Base-by-base conservation (phyloP, 2,888 invertebrate genomes). In the Ditula angustiorana region DNA sequence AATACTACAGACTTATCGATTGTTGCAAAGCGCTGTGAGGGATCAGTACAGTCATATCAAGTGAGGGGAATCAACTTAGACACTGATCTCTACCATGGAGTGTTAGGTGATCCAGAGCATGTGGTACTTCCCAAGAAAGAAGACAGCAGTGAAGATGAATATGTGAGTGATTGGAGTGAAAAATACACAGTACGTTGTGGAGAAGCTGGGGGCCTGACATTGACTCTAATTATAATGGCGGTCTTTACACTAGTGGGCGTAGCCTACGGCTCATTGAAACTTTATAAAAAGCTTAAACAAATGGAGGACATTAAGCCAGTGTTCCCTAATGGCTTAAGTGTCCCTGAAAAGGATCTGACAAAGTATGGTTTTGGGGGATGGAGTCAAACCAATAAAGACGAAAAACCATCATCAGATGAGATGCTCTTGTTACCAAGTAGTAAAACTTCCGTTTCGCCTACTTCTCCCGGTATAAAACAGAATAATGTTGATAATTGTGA, bases 281-380 rank as follows among this genome's bases (percentile, higher is more conserved):
- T 94, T 24, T 95, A 95, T 85, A 87, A 91, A 63, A 94, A 93
- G 67, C 94, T 94, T 74, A 93, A 93, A 75, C 93, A 92, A 72
- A 96, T 96, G 95, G 93, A 94, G 75, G 94, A 95, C 72, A 95
- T 96, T 23, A 94, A 95, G 76, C 94, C 95, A 11, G 95, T 95
- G 72, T 82, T 96, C 67, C 96, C 96, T 21, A 94, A 94, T 52
- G 96, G 96, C 2, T 82, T 96, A 64, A 94, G 85, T 58, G 82
- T 89, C 66, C 88, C 88, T 28, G 88, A 91, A 71, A 92, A 93
- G 72, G 93, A 92, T 69, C 80, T 83, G 67, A 80, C 85, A 2
- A 93, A 93, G 72, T 90, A 87, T 70, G 77, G 87, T 16, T 90
- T 86, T 72, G 84, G 84, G 52, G 85, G 80, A 55, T 88, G 90